A percentile compares a stretch with the other conserved stretches of the same genome.
These are phyloP conservation scores for Tinea pellionella DNA, from an alignment of 2,888 invertebrate genomes.

Conservation along the genomic window DNA sequence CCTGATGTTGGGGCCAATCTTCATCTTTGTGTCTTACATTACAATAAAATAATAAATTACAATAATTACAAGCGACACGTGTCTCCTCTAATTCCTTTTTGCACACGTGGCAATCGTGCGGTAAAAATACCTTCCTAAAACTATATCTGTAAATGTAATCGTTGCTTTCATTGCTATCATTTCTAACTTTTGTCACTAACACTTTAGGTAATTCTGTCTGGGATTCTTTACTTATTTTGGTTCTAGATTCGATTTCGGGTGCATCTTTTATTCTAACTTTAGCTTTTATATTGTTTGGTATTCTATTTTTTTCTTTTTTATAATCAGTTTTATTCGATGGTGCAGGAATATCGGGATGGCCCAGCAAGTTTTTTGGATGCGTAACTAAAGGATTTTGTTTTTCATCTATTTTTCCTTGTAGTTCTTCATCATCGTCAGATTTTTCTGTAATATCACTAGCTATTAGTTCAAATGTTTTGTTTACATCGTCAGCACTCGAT, in stretches of 20 bases:
- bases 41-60: conserved; percentile 75
- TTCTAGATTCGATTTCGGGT: conserved; percentile 31
- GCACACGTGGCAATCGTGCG: conserved; percentile 68
- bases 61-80: conserved; percentile 53
- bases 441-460: conserved; percentile 28
- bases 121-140: conserved; percentile 73
- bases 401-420: conserved; percentile 24
- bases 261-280: conserved; percentile 57
- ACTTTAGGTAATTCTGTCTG: conserved; percentile 38
- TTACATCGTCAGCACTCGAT: conserved; percentile 52
- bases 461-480: conserved; percentile 54
- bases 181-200: conserved; percentile 29
- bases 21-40: conserved; percentile 69
- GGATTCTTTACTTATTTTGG: conserved; percentile 38
- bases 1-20: conserved; percentile 68
- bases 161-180: conserved; percentile 63
- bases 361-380: conserved; percentile 68
- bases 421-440: conserved; percentile 38
- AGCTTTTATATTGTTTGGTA: conserved; percentile 46
- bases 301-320: conserved; percentile 63
- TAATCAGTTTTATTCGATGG: conserved; percentile 64
- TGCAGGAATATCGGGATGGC: conserved; percentile 63
- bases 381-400: conserved; percentile 36
- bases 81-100: conserved; percentile 41
- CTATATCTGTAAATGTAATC: conserved; percentile 74